These are phyloP conservation scores for Sebastes paucispinis DNA, from an alignment of 2,797 vertebrate species.

Conservation along the genomic window DNA sequence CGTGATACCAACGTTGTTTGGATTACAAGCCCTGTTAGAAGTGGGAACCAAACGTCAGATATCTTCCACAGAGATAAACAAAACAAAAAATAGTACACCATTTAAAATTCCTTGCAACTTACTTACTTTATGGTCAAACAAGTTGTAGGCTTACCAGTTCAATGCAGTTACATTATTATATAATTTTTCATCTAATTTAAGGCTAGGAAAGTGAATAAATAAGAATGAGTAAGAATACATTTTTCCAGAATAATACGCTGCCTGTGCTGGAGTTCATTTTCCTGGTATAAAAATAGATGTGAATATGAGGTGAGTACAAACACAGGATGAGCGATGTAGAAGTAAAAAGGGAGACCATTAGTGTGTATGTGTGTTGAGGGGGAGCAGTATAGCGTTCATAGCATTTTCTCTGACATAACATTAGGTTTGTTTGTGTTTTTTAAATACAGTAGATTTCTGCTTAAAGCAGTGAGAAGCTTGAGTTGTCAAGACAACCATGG, in stretches of 20 bases:
- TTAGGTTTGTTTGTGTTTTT: conserved; percentile 46
- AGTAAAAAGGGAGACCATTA: conserved; percentile 3
- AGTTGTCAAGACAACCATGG: conserved; percentile 70
- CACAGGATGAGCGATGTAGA: conserved; percentile 32
- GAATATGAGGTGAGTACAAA: conserved; percentile 38
- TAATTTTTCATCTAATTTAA: not conserved
- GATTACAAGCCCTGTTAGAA: no score
- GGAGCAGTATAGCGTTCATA: conserved; percentile 16
- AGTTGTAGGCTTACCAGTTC: not conserved
- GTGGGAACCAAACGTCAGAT: no score
- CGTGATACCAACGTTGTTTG: no score
- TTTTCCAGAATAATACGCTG: conserved; percentile 36
- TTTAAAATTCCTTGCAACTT: not conserved
- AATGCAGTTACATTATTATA: not conserved
- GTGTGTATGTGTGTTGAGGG: conserved; percentile 9
- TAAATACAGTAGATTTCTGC: conserved; percentile 38
- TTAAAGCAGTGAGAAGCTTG: conserved; percentile 32
- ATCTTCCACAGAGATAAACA: no score
- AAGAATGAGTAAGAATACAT: conserved; percentile 27
- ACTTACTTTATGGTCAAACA: not conserved
- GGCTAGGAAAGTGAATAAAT: conserved; percentile 6
- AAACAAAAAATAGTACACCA: no score
- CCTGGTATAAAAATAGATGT: conserved; percentile 54
- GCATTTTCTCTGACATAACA: conserved; percentile 28
- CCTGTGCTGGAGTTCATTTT: conserved; percentile 27